Base-by-base conservation (phyloP, 2,113 vertebrate species). In the Psephotus haematonotus region DNA sequence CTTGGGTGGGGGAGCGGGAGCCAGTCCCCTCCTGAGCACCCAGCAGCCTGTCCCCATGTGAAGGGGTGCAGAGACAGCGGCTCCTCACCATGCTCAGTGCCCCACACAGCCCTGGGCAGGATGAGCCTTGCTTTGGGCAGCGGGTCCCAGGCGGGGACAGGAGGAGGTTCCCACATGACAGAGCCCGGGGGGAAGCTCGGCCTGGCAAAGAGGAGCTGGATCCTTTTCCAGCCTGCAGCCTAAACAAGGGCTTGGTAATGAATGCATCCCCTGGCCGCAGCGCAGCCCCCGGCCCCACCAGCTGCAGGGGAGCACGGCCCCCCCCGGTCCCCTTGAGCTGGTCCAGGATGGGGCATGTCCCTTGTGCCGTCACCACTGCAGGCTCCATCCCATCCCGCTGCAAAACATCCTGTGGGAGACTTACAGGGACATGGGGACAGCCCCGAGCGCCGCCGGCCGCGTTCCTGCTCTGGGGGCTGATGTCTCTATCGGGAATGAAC, bases 1-100 rank as follows among this genome's bases (percentile, higher is more conserved):
- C 8, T 29, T 0, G 9, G 24, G 28, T 2, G 9, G 2, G 2
- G 14, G 19, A 62, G n/a, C 0, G 2, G 0, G 0, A 57, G 27
- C 24, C 76, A 59, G 63, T 6, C 17, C 44, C 57, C 2, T 57
- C 46, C 80, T 2, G 7, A 50, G 65, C 17, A 3, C n/a, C 53
- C 0, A 0, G 63, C 72, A 86, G 47, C 44, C 63, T 25, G 31
- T 47, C 25, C 80, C 80, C 50, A 33, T 15, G n/a, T 2, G n/a
- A 24, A 10, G 4, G 16, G 27, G 29, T 68, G 50, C 25, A 20
- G n/a, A 39, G 25, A 62, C 3, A 2, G 67, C 35, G 59, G 11
- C 22, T 63, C 20, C 50, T 74, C 9, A 5, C 12, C 0, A 0
- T 39, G 69, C 31, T 68, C 74, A 86, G 63, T 3, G 0, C 24